Base-by-base conservation (phyloP, 2,888 invertebrate genomes). In the Acleris literana region DNA sequence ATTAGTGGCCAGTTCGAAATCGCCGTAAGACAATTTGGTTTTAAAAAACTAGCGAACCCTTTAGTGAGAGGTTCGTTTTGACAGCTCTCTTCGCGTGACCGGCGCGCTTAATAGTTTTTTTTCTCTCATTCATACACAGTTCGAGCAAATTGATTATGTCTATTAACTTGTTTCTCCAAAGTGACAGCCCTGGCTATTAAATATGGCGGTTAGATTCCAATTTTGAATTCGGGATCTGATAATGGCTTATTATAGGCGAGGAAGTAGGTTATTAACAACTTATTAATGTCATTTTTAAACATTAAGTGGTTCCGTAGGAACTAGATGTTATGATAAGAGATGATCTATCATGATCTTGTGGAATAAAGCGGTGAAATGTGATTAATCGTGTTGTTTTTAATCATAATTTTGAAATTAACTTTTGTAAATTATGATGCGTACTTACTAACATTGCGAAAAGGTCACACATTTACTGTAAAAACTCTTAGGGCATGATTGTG, bases 71-170 rank as follows among this genome's bases (percentile, higher is more conserved):
- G 76, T 78, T 76, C 66, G 74, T 83, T 85, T 82, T 82, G 87
- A 87, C 85, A 83, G 87, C 75, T 78, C 76, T 72, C 72, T 69
- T 87, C 80, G 86, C 87, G 87, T 88, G 87, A 84, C 85, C 77
- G 76, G 75, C 76, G 76, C 74, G 74, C 73, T 76, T 83, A 83
- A 81, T 84, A 79, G 74, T 74, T 78, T 80, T 83, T 84, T 85
- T 81, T 77, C 74, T 68, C 68, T 61, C 55, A 64, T 76, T 75
- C 75, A 79, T 79, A 78, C 74, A 77, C 73, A 79, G 77, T 81
- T 84, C 76, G 73, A 77, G 77, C 80, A 84, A 87, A 87, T 87
- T 88, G 85, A 86, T 86, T 84, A 82, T 71, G 78, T 81, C 83
- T 84, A 86, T 87, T 86, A 86, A 82, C 81, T 83, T 82, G 83